Percentiles rank a stretch among this genome's conserved stretches.
Evolutionary conservation across 2,888 invertebrate species (phyloP).

Genomic region (Heliconius ethilla): DNA sequence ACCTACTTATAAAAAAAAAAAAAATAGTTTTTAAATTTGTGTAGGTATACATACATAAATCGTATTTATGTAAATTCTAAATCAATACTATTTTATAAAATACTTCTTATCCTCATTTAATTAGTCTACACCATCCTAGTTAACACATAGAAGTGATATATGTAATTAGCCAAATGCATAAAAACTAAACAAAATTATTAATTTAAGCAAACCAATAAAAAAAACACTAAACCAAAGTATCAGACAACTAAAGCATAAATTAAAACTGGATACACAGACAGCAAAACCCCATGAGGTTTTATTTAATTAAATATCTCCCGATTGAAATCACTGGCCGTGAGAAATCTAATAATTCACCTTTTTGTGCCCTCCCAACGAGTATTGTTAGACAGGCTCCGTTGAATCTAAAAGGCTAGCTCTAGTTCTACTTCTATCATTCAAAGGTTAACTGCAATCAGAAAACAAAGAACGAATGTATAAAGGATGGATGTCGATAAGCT

Average conservation of each 20-base stretch:
- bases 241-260: constrained; percentile 42
- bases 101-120: too few relatives aligned
- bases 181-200: too few relatives aligned
- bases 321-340: constrained; percentile 69
- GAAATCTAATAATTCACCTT: constrained; percentile 67
- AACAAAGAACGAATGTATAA: constrained; percentile 25
- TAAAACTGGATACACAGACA: constrained; percentile 51
- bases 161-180: too few relatives aligned
- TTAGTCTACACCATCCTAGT: too few relatives aligned
- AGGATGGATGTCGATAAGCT: constrained; percentile 13
- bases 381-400: constrained; percentile 42
- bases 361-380: constrained; percentile 50
- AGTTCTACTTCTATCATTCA: constrained; percentile 28
- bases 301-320: constrained; percentile 74
- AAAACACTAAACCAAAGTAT: constrained; percentile 23
- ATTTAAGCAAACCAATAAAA: not conserved
- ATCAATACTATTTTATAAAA: too few relatives aligned
- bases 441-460: constrained; percentile 23
- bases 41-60: too few relatives aligned
- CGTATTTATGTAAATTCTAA: too few relatives aligned
- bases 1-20: too few relatives aligned
- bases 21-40: too few relatives aligned
- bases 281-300: constrained; percentile 59
- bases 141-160: too few relatives aligned
- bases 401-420: constrained; percentile 22